Conservation (phyloP, 2,113 vertebrate species). For the Tyrannus savana region DNA sequence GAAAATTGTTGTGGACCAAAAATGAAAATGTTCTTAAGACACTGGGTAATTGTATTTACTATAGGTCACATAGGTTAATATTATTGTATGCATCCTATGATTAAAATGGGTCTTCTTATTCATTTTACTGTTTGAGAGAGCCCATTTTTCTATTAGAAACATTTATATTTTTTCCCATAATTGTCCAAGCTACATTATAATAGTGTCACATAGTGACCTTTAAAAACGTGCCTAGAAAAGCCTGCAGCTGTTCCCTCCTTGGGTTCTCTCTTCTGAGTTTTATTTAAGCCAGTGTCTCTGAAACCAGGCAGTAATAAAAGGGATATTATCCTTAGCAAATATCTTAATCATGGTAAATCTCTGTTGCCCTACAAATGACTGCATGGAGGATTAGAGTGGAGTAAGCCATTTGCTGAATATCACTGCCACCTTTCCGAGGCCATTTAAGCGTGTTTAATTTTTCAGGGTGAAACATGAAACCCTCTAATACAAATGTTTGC, state of each 20-base stretch:
- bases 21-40: neutral
- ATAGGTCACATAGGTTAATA: neutral
- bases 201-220: conserved; percentile 29
- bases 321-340: conserved; percentile 68
- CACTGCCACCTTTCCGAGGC: conserved; percentile 64
- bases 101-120: neutral
- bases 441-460: conserved; percentile 68
- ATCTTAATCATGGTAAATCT: conserved; percentile 69
- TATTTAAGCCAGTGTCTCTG: conserved; percentile 59
- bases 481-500: conserved; percentile 59
- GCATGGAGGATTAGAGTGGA: conserved; percentile 52
- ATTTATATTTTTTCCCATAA: conserved; percentile 1
- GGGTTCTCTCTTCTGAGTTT: conserved; percentile 1
- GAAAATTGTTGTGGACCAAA: neutral
- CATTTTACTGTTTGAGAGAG: neutral
- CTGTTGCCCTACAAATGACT: conserved; percentile 70
- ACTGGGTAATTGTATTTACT: neutral
- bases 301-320: conserved; percentile 64
- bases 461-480: conserved; percentile 67
- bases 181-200: conserved; percentile 2
- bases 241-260: conserved; percentile 59
- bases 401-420: conserved; percentile 70
- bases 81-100: neutral
- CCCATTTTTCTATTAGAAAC: neutral
- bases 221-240: conserved; percentile 49